Evolutionary conservation across 2,797 vertebrate genomes (phyloP).

Genomic region (Pipistrellus kuhlii): DNA sequence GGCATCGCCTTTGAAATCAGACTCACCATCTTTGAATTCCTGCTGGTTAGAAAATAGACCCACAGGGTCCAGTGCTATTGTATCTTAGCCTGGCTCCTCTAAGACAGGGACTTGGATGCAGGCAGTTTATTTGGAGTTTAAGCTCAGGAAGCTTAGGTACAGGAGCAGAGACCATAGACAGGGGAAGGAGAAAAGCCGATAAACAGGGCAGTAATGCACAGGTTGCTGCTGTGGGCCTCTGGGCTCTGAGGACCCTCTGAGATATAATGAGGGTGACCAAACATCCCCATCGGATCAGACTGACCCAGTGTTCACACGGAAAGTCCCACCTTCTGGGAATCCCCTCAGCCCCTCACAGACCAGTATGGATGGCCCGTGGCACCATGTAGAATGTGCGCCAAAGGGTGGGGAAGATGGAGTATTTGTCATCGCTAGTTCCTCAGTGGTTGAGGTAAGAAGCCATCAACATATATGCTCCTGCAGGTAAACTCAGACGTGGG

Average conservation of each 20-base stretch:
- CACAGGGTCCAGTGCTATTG: too few species aligned
- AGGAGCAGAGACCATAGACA: background rate
- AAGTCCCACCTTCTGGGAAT: background rate
- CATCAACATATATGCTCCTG: background rate
- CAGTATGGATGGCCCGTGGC: background rate
- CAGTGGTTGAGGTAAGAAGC: background rate
- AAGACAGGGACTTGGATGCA: background rate
- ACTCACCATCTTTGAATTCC: background rate
- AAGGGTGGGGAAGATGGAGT: background rate
- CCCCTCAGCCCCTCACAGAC: background rate
- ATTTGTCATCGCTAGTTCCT: background rate
- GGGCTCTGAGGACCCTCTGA: background rate
- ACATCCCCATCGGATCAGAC: background rate
- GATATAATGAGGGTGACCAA: background rate
- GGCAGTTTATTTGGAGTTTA: background rate
- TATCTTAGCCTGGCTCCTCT: background rate
- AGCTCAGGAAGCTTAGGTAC: background rate
- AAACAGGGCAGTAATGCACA: background rate
- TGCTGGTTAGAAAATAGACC: background rate
- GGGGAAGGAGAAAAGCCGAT: background rate
- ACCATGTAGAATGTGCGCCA: background rate
- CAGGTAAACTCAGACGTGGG: background rate
- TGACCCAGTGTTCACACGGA: background rate
- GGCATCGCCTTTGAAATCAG: constrained; percentile 26
- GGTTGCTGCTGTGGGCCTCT: background rate